phyloP scores from a whole-genome alignment of 2,113 vertebrate species.

The Probosciger aterrimus region DNA sequence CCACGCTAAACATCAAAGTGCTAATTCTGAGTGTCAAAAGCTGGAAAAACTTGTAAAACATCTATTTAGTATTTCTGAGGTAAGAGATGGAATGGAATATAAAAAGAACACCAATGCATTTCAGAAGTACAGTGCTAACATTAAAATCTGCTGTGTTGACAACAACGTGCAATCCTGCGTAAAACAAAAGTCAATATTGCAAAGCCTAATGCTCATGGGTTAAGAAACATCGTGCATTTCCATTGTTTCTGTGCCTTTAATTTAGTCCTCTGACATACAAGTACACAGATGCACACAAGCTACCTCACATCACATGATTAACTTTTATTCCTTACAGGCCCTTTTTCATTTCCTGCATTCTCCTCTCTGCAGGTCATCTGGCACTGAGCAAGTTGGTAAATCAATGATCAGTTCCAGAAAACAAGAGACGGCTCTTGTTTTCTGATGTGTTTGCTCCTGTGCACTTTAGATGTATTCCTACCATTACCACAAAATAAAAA shows the following conservation, averaged over 20 bases:
- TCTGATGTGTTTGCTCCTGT: too few relatives aligned
- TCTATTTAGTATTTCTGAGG: neutral
- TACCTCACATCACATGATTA: neutral
- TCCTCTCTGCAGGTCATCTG: neutral
- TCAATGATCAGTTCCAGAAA: neutral
- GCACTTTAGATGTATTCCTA: neutral
- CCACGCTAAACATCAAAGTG: neutral
- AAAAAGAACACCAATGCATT: neutral
- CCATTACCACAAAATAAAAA: neutral
- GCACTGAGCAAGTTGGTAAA: neutral
- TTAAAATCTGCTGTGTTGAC: neutral
- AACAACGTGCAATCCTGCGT: neutral
- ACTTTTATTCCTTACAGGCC: neutral
- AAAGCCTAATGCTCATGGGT: neutral
- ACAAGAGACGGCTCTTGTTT: neutral
- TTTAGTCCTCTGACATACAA: neutral
- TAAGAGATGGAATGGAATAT: neutral
- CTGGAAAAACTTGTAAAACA: neutral
- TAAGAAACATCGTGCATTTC: neutral
- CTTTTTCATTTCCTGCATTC: neutral
- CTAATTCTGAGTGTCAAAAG: neutral
- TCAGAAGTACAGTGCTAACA: neutral
- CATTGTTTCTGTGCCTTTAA: neutral
- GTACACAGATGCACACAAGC: neutral
- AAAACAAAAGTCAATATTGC: neutral